phyloP scores from a whole-genome alignment of 2,797 vertebrate genomes.

The Molothrus ater region DNA sequence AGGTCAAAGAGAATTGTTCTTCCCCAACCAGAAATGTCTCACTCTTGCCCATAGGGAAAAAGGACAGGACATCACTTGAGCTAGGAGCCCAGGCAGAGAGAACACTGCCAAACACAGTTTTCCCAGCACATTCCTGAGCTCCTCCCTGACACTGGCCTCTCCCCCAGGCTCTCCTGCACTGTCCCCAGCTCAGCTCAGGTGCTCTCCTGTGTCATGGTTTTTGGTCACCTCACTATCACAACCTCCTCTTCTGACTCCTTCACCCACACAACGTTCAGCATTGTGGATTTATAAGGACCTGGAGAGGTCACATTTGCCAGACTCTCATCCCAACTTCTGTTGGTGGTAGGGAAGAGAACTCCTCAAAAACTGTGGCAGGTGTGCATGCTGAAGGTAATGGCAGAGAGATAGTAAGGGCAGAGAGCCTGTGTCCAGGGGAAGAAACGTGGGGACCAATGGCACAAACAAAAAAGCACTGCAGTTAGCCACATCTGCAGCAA shows the following conservation, averaged over 20 bases:
- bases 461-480: background rate
- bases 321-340: background rate
- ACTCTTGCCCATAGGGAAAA: background rate
- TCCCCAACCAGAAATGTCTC: background rate
- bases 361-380: background rate
- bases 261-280: background rate
- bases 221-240: background rate
- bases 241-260: background rate
- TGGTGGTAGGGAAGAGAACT: background rate
- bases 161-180: background rate
- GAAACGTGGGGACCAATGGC: background rate
- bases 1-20: background rate
- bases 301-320: background rate
- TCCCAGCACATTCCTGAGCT: background rate
- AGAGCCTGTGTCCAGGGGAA: background rate
- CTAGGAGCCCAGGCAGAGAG: background rate
- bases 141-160: background rate
- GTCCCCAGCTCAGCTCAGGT: background rate
- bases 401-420: background rate
- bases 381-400: background rate
- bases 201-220: background rate
- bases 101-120: background rate
- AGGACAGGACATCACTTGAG: background rate
- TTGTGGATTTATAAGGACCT: background rate
- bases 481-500: background rate